phyloP scores from a whole-genome alignment of 2,888 invertebrate genomes.

The Therioaphis trifolii region DNA sequence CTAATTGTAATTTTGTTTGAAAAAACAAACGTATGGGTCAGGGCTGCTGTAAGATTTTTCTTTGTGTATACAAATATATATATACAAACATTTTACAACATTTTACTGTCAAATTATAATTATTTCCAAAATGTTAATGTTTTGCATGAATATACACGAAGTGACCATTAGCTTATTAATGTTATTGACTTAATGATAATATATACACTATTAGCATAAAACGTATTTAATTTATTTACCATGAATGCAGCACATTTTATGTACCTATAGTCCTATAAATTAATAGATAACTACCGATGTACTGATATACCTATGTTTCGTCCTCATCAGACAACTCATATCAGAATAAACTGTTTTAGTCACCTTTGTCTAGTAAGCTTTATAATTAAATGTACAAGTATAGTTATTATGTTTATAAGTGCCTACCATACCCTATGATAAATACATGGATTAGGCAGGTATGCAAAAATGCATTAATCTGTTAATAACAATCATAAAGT shows the following conservation, averaged over 20 bases:
- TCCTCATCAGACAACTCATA: background rate
- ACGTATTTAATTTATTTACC: background rate
- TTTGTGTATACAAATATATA: conserved; percentile 19
- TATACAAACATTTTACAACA: conserved; percentile 25
- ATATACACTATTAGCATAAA: conserved; percentile 30
- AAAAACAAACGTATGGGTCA: conserved; percentile 57
- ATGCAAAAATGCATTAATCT: background rate
- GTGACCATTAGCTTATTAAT: conserved; percentile 47
- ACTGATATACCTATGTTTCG: too few relatives aligned
- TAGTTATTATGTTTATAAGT: background rate
- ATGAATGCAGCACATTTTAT: background rate
- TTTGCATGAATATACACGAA: conserved; percentile 61
- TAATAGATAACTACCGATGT: too few relatives aligned
- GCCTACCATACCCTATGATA: background rate
- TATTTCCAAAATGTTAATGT: conserved; percentile 57
- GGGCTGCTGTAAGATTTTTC: conserved; percentile 59
- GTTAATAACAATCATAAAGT: conserved; percentile 3
- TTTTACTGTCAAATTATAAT: conserved; percentile 51
- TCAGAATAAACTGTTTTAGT: too few relatives aligned
- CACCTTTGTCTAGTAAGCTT: too few relatives aligned
- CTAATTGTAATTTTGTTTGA: conserved; percentile 57
- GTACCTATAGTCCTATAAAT: background rate
- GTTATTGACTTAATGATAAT: conserved; percentile 34
- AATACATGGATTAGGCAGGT: background rate
- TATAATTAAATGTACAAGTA: too few relatives aligned